Base-by-base conservation (phyloP, 2,797 vertebrate genomes). In the Enteromius viviparus region DNA sequence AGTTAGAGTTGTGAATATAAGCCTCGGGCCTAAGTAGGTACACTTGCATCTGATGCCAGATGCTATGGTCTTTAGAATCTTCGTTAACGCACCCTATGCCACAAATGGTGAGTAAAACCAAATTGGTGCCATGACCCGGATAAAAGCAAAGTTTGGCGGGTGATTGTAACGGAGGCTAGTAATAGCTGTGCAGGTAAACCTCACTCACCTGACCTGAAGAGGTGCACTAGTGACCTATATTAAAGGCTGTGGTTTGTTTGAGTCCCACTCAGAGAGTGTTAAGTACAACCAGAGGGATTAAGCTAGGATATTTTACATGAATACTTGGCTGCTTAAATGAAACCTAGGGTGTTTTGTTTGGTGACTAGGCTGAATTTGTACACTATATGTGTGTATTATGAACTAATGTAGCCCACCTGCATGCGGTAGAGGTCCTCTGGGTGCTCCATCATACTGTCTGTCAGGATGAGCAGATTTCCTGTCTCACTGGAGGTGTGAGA, bases 401-500 rank as follows among this genome's bases (percentile, higher is more conserved):
- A 3, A 37, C 17, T n/a, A 6, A 47, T 9, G 7, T 69, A 32
- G 32, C 88, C 45, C 91, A 98, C 98, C 97, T 99, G 98, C 98
- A 99, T 98, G 92, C 96, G 97, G 89, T 96, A 95, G n/a, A 96
- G 92, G 11, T 99, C 98, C 89, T 99, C 98, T 0, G 96, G 92
- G 85, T 96, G 95, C 92, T 99, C 98, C 85, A 97, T 95, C 81
- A 97, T 93, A 72, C 96, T 94, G 71, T 99, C 98, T 0, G 97
- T 97, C 90, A 98, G 94, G 90, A 97, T 96, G 89, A 97, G 95
- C n/a, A 97, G 90, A 91, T 98, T 99, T 82, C 98, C 98, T 0
- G 96, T 95, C 93, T 99, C 98, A 3, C 97, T 99, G 82, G 97
- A 99, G 4, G 98, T 95, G 90, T 98, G 97, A 64, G 98, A 99